Evolutionary conservation across 2,888 invertebrate genomes (phyloP), one percentile per base, ranked within the genome.

Genomic region (Stenotaenia linearis): DNA sequence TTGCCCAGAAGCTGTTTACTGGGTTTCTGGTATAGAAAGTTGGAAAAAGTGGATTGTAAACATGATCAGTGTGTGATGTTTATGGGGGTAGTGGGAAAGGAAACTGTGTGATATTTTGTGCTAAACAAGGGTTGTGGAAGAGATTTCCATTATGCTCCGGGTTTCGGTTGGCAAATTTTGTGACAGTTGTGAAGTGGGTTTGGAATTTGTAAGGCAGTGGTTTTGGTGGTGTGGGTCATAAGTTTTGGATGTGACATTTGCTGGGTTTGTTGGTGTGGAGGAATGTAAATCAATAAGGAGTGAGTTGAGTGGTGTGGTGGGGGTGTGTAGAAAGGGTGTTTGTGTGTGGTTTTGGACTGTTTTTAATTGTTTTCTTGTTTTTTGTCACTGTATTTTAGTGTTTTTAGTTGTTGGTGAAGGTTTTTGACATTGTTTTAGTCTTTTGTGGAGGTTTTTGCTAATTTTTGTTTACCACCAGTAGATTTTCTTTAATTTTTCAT

Each of bases 111-210:
- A 56, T 18, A 56, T 56, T 21, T 56, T 56, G 23, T 56, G 18
- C 56, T 56, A 56, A 56, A 56, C 18, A 23, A 21, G 23, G 10
- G 21, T 56, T 56, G 18, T 56, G 15, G 56, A 56, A 56, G 56
- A 56, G 18, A 56, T 56, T n/a, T 56, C 56, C 56, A 56, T 56
- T 56, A 56, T 56, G 56, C 56, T 18, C 18, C 56, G 56, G 18
- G 56, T 56, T 56, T 56, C 56, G 56, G n/a, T 56, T 56, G 56
- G 56, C 56, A 56, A 56, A 56, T 56, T 56, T 56, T 56, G 6
- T 56, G 56, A 56, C 56, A 56, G 56, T 18, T 56, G n/a, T 18
- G 23, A 21, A 23, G 56, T 18, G 56, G 18, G 56, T 18, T 56
- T n/a, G 56, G 56, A 56, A 56, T 56, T 56, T 56, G 56, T 56